These are phyloP conservation scores for Nomada lathburiana DNA, from an alignment of 2,888 invertebrate species.

Conservation along the genomic window DNA sequence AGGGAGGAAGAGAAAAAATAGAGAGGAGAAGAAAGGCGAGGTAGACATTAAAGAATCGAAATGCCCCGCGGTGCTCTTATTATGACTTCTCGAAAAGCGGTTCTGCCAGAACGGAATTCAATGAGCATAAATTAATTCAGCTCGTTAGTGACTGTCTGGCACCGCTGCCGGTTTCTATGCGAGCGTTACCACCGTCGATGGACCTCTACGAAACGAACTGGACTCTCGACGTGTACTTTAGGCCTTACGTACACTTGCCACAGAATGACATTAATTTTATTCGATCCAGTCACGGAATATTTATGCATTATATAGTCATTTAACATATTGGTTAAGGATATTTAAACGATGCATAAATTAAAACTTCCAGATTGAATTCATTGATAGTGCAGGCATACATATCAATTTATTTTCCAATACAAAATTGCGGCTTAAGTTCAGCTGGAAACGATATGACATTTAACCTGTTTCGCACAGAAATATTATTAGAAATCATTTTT, in stretches of 20 bases:
- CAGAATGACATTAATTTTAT: not conserved
- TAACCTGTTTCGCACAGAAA: no score
- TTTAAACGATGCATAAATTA: no score
- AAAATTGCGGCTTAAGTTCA: no score
- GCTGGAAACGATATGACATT: no score
- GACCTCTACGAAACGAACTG: slow-evolving; percentile 37
- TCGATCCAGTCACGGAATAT: not conserved
- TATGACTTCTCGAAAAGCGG: slow-evolving; percentile 75
- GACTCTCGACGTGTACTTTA: slow-evolving; percentile 19
- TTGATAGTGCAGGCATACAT: no score
- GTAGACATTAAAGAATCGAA: slow-evolving; percentile 70
- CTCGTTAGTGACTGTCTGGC: slow-evolving; percentile 72
- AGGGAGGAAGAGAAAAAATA: not conserved
- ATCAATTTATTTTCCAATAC: no score
- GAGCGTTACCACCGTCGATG: slow-evolving; percentile 41
- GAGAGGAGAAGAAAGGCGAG: slow-evolving; percentile 6
- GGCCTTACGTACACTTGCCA: slow-evolving; percentile 4
- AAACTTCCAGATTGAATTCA: no score
- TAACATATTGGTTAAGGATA: not conserved
- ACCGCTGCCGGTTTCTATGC: slow-evolving; percentile 43
- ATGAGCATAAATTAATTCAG: slow-evolving; percentile 79
- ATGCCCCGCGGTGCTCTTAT: slow-evolving; percentile 69
- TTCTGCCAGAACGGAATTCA: slow-evolving; percentile 71
- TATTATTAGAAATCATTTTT: no score
- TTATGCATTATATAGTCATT: not conserved